Evolutionary conservation across 2,888 invertebrate species (phyloP).

Genomic region (Zhengitettix transpicula): DNA sequence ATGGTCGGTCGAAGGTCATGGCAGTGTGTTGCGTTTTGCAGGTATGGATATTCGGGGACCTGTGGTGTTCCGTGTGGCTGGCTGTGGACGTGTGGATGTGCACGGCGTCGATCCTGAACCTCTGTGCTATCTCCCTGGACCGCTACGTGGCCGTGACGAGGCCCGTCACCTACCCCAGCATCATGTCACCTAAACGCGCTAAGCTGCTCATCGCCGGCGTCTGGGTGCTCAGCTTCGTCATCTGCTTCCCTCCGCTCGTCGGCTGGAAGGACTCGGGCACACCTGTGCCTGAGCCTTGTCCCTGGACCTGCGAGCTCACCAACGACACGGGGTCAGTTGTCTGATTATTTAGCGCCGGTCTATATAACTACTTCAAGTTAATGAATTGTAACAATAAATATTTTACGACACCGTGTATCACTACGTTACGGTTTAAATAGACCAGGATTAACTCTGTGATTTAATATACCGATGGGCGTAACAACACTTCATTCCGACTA

Average conservation of each 20-base stretch:
- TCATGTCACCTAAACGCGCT: slow-evolving; percentile 37
- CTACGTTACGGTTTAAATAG: too few relatives aligned
- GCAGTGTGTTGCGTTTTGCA: slow-evolving; percentile 23
- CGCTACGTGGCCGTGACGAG: slow-evolving; percentile 93
- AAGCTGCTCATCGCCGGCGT: slow-evolving; percentile 77
- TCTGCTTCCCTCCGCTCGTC: slow-evolving; percentile 90
- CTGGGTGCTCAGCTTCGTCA: slow-evolving; percentile 90
- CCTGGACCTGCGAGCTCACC: slow-evolving; percentile 80
- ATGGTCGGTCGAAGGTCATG: too few relatives aligned
- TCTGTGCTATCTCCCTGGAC: slow-evolving; percentile 88
- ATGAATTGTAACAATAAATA: too few relatives aligned
- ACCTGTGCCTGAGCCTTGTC: slow-evolving; percentile 28
- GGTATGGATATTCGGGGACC: slow-evolving; percentile 93
- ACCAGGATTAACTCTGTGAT: too few relatives aligned
- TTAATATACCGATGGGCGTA: too few relatives aligned
- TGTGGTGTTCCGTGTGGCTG: slow-evolving; percentile 94
- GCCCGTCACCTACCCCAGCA: slow-evolving; percentile 80
- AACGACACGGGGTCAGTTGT: slow-evolving; percentile 54
- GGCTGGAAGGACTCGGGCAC: slow-evolving; percentile 65
- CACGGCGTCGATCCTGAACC: slow-evolving; percentile 90
- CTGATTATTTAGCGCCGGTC: not conserved
- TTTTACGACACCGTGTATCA: too few relatives aligned
- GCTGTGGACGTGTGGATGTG: slow-evolving; percentile 98
- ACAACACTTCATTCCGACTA: too few relatives aligned
- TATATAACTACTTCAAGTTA: too few relatives aligned